These are phyloP conservation scores for Scolopax mira DNA, from an alignment of 2,113 vertebrate species.

Conservation along the genomic window DNA sequence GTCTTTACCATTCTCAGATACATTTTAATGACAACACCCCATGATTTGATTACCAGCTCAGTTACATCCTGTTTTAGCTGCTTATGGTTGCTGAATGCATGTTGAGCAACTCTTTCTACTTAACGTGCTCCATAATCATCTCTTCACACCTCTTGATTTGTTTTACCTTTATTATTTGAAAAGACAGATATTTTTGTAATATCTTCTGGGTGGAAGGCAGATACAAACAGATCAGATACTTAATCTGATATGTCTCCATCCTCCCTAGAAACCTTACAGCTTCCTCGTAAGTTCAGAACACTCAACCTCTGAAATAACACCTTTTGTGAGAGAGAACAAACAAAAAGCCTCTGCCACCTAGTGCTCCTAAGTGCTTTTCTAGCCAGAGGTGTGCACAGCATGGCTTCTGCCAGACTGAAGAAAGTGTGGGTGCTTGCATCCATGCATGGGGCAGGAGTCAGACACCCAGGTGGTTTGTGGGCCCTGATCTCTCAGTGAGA, in stretches of 20 bases:
- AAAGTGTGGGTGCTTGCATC: background rate
- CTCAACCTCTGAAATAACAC: background rate
- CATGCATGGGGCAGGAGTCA: accelerated
- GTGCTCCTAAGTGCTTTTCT: background rate
- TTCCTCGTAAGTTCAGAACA: background rate
- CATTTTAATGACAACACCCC: background rate
- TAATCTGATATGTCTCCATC: background rate
- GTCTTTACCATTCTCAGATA: background rate
- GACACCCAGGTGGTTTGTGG: background rate
- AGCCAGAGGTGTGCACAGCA: background rate
- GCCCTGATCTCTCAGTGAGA: background rate
- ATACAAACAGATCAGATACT: background rate
- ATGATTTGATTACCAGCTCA: background rate
- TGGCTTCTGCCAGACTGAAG: background rate
- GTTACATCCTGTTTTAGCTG: background rate
- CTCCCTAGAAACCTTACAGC: background rate
- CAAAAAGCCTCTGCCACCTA: background rate
- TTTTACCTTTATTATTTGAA: background rate
- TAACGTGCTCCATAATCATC: background rate
- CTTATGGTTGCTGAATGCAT: background rate
- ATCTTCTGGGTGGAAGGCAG: background rate
- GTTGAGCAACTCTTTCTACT: background rate
- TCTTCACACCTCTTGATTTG: background rate
- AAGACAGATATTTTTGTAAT: background rate
- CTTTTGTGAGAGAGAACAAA: background rate